A percentile compares a stretch with the other conserved stretches of the same genome.
Conservation (phyloP, 2,888 invertebrate species). For the Drosophila incognita region DNA sequence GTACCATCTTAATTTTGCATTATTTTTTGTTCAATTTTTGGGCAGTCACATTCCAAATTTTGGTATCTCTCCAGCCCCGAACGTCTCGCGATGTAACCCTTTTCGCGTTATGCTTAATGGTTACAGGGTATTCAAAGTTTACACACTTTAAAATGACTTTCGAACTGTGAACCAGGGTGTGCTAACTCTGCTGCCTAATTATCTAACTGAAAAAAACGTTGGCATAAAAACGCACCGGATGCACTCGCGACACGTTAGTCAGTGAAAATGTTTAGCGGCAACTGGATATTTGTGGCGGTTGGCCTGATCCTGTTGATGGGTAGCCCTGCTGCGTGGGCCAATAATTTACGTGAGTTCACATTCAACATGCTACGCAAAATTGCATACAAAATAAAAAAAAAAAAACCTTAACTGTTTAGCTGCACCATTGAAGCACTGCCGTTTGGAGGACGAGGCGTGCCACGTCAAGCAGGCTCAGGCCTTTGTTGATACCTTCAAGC, state of each 20-base stretch:
- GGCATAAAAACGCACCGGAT: slow-evolving; percentile 37
- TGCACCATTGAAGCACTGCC: slow-evolving; percentile 59
- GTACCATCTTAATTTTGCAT: not conserved
- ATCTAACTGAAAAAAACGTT: not conserved
- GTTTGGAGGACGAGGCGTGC: slow-evolving; percentile 61
- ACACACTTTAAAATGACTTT: not conserved
- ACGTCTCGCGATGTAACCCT: not conserved
- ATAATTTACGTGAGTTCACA: slow-evolving; percentile 19
- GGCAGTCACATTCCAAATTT: not conserved
- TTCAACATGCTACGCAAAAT: not conserved
- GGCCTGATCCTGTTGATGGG: not conserved
- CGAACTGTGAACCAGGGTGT: slow-evolving; percentile 10
- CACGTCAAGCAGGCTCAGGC: slow-evolving; percentile 46
- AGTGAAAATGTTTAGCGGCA: slow-evolving; percentile 23
- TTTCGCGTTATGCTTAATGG: too few relatives aligned
- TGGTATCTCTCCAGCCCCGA: not conserved
- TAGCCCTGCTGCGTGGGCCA: not conserved
- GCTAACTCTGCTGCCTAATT: not conserved
- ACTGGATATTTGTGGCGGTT: not conserved
- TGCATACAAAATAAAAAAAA: not conserved
- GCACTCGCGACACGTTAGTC: slow-evolving; percentile 31
- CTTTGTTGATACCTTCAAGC: slow-evolving; percentile 33
- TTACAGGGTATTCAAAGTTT: not conserved
- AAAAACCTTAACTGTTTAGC: slow-evolving; percentile 40
- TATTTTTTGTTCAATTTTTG: not conserved